A percentile compares a stretch with the other conserved stretches of the same genome.
Evolutionary conservation across 2,113 vertebrate genomes (phyloP).

Genomic region (Ascaphus truei): DNA sequence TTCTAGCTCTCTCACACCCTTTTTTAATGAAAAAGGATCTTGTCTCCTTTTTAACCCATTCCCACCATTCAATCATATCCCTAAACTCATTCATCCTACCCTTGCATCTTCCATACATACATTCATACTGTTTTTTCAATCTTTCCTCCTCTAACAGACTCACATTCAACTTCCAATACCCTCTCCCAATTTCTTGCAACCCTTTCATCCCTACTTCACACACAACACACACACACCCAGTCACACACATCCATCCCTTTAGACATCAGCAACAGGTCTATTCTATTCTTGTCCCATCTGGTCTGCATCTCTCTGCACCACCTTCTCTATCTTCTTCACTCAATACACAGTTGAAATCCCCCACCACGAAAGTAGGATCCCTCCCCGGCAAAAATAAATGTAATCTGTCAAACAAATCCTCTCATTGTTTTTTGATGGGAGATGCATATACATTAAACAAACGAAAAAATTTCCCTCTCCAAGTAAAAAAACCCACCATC

Average conservation of each 20-base stretch:
- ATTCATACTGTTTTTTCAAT: neutral
- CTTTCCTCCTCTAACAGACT: neutral
- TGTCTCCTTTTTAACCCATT: neutral
- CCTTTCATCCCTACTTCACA: neutral
- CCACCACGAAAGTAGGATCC: neutral
- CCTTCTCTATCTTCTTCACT: neutral
- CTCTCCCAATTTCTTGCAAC: neutral
- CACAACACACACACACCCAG: neutral
- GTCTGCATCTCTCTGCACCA: no score
- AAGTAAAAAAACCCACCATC: neutral
- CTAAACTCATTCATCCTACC: neutral
- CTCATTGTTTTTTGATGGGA: neutral
- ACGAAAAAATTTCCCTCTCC: neutral
- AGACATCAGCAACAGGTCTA: neutral
- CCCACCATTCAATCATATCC: neutral
- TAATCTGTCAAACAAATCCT: neutral
- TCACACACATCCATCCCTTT: fast-evolving
- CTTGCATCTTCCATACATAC: neutral
- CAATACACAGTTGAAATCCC: neutral
- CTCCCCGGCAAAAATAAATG: neutral
- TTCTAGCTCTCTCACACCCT: neutral
- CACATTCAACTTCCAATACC: neutral
- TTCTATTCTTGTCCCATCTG: neutral
- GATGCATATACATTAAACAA: neutral
- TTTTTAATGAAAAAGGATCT: neutral